Evolutionary conservation across 1,140 invertebrate genomes (phyloP).

Genomic region (Callitettix versicolor): DNA sequence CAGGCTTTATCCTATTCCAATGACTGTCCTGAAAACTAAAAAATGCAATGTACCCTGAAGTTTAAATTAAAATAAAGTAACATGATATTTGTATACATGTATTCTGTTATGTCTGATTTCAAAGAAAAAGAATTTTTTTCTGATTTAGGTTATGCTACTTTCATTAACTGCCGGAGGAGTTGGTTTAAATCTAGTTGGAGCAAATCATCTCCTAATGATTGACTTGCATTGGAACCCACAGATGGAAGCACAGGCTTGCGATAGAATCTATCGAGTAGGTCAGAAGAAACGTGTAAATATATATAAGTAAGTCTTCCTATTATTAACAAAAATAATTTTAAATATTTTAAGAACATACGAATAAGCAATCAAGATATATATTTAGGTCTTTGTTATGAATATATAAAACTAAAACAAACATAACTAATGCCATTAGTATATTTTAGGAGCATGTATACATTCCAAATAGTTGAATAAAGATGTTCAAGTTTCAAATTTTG

Average conservation of each 20-base stretch:
- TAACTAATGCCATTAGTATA: neutral
- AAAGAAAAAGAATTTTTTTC: neutral
- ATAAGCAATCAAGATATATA: conserved; percentile 6
- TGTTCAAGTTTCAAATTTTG: neutral
- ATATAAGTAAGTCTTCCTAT: conserved; percentile 53
- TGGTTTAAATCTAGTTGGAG: conserved; percentile 81
- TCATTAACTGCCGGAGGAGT: conserved; percentile 85
- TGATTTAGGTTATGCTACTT: conserved; percentile 46
- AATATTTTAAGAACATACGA: conserved; percentile 10
- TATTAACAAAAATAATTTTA: conserved; percentile 1
- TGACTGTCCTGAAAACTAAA: neutral
- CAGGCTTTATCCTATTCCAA: neutral
- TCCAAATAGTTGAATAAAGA: neutral
- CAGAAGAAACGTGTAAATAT: conserved; percentile 71
- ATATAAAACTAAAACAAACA: neutral
- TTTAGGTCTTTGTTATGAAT: neutral
- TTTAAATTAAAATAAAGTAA: neutral
- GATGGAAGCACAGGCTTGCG: conserved; percentile 81
- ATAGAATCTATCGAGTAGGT: conserved; percentile 82
- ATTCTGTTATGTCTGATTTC: neutral
- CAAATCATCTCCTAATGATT: conserved; percentile 77
- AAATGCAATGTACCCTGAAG: neutral
- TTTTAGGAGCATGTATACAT: neutral
- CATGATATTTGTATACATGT: neutral
- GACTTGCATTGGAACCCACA: conserved; percentile 96